Evolutionary conservation across 2,888 invertebrate species (phyloP), one percentile per base, ranked within the genome.

Genomic region (Pogonocherus hispidulus): DNA sequence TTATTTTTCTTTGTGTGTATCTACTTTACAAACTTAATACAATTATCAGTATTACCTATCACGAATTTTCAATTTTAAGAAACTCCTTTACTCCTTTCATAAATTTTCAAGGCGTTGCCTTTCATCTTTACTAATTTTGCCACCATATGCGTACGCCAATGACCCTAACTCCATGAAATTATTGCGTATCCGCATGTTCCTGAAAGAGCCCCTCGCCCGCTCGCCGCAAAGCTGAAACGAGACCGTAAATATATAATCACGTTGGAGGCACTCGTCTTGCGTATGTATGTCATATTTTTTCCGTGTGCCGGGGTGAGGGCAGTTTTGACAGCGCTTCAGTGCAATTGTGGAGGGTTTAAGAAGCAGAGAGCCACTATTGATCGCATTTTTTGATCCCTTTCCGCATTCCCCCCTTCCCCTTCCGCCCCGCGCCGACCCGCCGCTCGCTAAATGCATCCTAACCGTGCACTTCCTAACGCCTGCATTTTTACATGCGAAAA

Each of bases 311-410:
- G 71, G 71, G 67, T 68, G 77, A 79, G 81, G 79, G 81, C 79
- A 84, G 83, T 84, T 85, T 85, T 83, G 85, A 83, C 85, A 85
- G 84, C 84, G 86, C 86, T 83, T 82, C 84, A 81, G 82, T 83
- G 84, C 85, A 84, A 84, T 84, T 85, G 86, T 85, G 84, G 84
- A 83, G 84, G 83, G 83, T 84, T 84, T 85, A 86, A 85, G 85
- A 85, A 85, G 84, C 80, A 83, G 81, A 80, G 78, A 79, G 80
- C 80, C 83, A 82, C 84, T 86, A 86, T 86, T 86, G 86, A 86
- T 86, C 86, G 86, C 84, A 86, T 85, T 86, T 86, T 86, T 86
- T 85, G 85, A 85, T 86, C 84, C 86, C 84, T 82, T 84, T 83
- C 82, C 83, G 80, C 80, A 78, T 79, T 76, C 78, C 78, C 78